phyloP scores from a whole-genome alignment of 2,113 vertebrate genomes.

The Syrmaticus mikado region DNA sequence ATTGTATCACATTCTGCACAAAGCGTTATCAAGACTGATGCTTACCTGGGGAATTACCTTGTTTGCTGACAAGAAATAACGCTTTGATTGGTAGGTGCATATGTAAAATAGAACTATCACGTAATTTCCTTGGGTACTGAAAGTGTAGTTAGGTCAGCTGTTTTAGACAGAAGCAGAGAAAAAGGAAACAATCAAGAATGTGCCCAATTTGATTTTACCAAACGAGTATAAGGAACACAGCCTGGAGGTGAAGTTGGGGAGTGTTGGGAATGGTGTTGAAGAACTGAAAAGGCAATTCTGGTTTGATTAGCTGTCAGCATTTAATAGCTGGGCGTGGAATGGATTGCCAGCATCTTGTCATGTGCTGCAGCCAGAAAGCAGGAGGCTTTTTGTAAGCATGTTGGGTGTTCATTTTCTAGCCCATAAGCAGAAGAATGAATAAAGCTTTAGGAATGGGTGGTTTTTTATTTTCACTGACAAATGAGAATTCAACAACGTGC shows the following conservation, averaged over 20 bases:
- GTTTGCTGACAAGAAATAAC: not conserved
- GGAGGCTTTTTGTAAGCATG: not conserved
- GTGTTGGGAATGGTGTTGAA: not conserved
- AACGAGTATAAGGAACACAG: not conserved
- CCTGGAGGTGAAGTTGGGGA: not conserved
- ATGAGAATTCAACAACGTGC: not conserved
- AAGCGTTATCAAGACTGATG: not conserved
- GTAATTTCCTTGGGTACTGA: not conserved
- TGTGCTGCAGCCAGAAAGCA: not conserved
- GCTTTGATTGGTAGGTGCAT: not conserved
- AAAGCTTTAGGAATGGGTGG: not conserved
- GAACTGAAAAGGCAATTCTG: slow-evolving; percentile 28
- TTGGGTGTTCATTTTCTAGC: not conserved
- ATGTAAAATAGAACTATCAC: not conserved
- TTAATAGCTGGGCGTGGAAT: not conserved
- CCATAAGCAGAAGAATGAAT: not conserved
- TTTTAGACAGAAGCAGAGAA: not conserved
- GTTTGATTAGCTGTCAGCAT: not conserved
- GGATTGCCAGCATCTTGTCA: not conserved
- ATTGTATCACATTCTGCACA: not conserved
- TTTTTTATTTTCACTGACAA: not conserved
- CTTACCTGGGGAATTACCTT: not conserved
- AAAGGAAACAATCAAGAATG: not conserved
- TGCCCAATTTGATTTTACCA: not conserved
- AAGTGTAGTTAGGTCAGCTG: not conserved